Evolutionary conservation across 1,140 invertebrate species (phyloP), one percentile per base, ranked within the genome.

Genomic region (Eumaeus atala): DNA sequence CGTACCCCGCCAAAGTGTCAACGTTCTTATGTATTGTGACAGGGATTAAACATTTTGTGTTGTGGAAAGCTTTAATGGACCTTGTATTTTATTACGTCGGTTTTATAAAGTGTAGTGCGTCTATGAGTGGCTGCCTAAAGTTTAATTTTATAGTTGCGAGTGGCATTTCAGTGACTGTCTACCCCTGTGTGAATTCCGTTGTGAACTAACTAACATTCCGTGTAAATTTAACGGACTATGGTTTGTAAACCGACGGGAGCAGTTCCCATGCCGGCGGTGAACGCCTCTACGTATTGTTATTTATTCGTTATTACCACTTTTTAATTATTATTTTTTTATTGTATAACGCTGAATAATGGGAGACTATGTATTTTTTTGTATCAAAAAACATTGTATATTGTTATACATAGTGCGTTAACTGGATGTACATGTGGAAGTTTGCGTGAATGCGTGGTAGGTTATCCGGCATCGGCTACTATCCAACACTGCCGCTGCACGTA

Each of bases 61-160:
- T 61, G 62, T 69, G 66, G 59, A 42, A 66, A 68, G 69, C 66
- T 72, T 72, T 72, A 69, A 66, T 59, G 58, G 58, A 59, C 48
- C 57, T 28, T 28, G 21, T 28, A 59, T 52, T 35, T 12, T 44
- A 16, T 21, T n/a, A 33, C 28, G 38, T 28, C 44, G 42, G 51
- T 33, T 51, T 51, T 50, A 16, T 51, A 36, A 36, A 51, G 49
- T 36, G 28, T 51, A 28, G 21, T 28, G 21, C 21, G 21, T 28
- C 21, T 3, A 6, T 28, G 21, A 28, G 21, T 28, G 21, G 21
- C 21, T 28, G 21, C 21, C 21, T 28, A 2, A 6, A 28, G 21
- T 28, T 28, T 28, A 28, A 28, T 28, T 28, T 28, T 28, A 28
- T 28, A 28, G 21, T 28, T 28, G 21, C 21, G 6, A 28, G 21